Evolutionary conservation across 2,888 invertebrate species (phyloP).

Genomic region (Allolobophora icterica): DNA sequence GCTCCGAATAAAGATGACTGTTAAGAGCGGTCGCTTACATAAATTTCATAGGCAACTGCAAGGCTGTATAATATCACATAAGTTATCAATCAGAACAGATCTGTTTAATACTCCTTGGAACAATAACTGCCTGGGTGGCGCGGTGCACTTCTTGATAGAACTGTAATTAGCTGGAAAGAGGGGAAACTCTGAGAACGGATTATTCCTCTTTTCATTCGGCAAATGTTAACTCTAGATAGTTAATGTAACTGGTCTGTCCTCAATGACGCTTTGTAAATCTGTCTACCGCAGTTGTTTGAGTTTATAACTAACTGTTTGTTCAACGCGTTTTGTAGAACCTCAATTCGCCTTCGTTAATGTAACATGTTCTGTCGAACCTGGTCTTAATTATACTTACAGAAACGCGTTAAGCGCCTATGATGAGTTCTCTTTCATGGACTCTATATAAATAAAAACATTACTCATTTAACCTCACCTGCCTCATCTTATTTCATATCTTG

Average conservation of each 20-base stretch:
- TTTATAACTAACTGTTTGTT: neutral
- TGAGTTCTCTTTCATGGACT: neutral
- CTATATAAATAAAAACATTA: neutral
- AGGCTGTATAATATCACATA: too few relatives aligned
- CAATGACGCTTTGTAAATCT: conserved; percentile 17
- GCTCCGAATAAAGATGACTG: neutral
- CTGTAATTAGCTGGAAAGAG: neutral
- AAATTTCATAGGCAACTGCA: neutral
- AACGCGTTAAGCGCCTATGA: neutral
- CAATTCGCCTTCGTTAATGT: neutral
- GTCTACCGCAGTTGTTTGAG: neutral
- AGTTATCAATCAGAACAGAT: neutral
- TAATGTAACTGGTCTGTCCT: neutral
- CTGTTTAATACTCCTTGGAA: neutral
- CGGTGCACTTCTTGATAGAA: neutral
- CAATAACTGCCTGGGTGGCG: neutral
- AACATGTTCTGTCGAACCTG: neutral
- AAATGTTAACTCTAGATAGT: neutral
- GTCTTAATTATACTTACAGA: too few relatives aligned
- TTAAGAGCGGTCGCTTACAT: neutral
- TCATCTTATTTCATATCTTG: neutral
- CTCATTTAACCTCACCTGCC: neutral
- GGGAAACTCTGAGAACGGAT: neutral
- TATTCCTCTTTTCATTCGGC: neutral
- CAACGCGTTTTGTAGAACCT: neutral